Conservation (phyloP, 2,113 vertebrate genomes). For the Bombycilla garrulus region DNA sequence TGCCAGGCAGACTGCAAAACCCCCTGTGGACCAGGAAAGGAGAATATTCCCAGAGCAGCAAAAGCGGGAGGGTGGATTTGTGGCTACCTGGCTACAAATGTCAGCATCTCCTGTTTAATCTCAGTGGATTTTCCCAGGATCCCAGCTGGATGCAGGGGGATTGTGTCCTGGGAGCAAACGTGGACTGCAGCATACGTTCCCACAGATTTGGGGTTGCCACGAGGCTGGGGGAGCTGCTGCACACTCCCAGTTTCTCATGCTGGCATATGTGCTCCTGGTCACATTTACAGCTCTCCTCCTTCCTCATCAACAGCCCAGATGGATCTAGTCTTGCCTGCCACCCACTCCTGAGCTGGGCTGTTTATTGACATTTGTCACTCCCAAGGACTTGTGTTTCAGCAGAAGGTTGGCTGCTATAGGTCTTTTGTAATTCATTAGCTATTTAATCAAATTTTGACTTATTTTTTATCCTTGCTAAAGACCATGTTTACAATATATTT, state of each 20-base stretch:
- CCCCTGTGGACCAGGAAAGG: not conserved
- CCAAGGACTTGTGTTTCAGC: not conserved
- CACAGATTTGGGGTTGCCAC: not conserved
- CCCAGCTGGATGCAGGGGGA: not conserved
- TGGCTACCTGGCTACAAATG: not conserved
- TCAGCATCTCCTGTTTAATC: not conserved
- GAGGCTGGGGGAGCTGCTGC: not conserved
- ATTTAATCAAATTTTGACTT: not conserved
- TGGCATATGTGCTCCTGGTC: not conserved
- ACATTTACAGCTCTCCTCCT: not conserved
- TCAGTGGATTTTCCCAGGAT: not conserved
- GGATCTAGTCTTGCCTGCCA: not conserved
- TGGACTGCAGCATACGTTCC: not conserved
- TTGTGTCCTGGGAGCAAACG: not conserved
- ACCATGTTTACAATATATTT: not conserved
- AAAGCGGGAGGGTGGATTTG: not conserved
- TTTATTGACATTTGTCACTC: not conserved
- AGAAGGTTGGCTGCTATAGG: not conserved
- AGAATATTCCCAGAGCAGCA: not conserved
- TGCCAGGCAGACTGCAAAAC: not conserved
- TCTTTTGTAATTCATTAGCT: not conserved
- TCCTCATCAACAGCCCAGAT: conserved; percentile 22
- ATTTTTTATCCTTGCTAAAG: not conserved
- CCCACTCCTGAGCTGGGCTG: not conserved
- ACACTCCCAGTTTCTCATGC: not conserved